Conservation (phyloP, 1,140 invertebrate species). For the Euwallacea similis region DNA sequence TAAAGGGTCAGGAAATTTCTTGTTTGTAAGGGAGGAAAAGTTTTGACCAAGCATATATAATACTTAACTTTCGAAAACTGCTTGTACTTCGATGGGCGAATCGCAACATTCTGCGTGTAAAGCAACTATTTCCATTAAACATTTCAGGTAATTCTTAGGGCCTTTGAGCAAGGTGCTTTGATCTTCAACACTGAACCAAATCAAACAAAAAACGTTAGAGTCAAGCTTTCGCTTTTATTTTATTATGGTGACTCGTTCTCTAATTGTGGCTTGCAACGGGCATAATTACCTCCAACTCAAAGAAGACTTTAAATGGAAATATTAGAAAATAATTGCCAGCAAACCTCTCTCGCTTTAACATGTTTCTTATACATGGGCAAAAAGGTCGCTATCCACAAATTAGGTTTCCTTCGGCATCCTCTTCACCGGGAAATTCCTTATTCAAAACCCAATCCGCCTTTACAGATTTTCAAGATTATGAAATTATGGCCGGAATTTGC, state of each 20-base stretch:
- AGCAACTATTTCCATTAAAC: constrained; percentile 17
- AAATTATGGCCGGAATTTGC: constrained; percentile 5
- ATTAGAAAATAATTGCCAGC: too few species aligned
- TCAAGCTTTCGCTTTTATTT: constrained; percentile 8
- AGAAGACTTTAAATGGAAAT: too few species aligned
- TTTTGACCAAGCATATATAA: too few species aligned
- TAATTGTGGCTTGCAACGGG: too few species aligned
- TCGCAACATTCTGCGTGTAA: neutral
- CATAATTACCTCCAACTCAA: too few species aligned
- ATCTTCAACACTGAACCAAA: constrained; percentile 21
- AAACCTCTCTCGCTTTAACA: too few species aligned
- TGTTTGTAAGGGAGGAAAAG: too few species aligned
- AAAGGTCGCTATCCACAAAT: constrained; percentile 1
- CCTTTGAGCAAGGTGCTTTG: constrained; percentile 9
- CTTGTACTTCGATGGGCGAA: too few species aligned
- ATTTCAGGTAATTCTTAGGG: constrained; percentile 14
- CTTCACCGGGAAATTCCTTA: constrained; percentile 3
- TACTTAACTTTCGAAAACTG: too few species aligned
- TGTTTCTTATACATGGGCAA: neutral
- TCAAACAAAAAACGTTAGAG: constrained; percentile 1
- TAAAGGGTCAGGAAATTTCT: neutral
- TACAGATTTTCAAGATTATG: constrained; percentile 19
- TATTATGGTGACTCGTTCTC: too few species aligned
- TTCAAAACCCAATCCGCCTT: constrained; percentile 10
- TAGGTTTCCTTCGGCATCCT: constrained; percentile 3